Evolutionary conservation across 2,113 vertebrate genomes (phyloP).

Genomic region (Pterocles orientalis): DNA sequence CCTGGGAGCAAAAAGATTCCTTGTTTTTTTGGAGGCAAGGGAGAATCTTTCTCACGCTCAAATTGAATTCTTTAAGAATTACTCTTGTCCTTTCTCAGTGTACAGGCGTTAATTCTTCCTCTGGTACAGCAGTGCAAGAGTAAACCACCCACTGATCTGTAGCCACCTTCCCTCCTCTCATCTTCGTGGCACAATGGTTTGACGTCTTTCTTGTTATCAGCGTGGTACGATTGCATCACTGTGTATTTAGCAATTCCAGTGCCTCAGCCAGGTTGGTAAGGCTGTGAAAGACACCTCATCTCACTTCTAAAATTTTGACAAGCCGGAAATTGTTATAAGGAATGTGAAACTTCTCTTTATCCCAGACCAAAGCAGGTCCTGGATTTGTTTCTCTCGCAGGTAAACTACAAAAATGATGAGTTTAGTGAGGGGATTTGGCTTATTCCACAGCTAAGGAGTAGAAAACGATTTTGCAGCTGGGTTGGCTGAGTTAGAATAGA

Average conservation of each 20-base stretch:
- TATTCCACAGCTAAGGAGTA: background rate
- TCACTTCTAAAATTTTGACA: background rate
- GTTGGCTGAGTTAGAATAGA: background rate
- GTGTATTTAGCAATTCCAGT: background rate
- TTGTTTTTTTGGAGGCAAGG: background rate
- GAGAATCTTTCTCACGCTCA: background rate
- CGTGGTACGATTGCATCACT: rapidly evolving
- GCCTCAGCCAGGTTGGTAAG: background rate
- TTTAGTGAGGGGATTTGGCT: background rate
- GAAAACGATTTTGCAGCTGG: background rate
- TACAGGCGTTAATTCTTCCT: background rate
- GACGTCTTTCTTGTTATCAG: background rate
- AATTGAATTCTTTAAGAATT: background rate
- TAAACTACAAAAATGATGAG: background rate
- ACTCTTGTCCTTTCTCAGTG: background rate
- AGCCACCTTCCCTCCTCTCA: background rate
- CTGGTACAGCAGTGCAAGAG: background rate
- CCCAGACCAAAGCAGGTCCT: background rate
- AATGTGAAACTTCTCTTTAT: background rate
- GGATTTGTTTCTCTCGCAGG: background rate
- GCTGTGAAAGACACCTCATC: background rate
- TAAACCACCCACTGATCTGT: background rate
- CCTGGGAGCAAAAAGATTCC: background rate
- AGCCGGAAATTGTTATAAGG: background rate
- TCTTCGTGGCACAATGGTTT: background rate